phyloP scores from a whole-genome alignment of 2,888 invertebrate genomes.

The Metallyticus violacea region DNA sequence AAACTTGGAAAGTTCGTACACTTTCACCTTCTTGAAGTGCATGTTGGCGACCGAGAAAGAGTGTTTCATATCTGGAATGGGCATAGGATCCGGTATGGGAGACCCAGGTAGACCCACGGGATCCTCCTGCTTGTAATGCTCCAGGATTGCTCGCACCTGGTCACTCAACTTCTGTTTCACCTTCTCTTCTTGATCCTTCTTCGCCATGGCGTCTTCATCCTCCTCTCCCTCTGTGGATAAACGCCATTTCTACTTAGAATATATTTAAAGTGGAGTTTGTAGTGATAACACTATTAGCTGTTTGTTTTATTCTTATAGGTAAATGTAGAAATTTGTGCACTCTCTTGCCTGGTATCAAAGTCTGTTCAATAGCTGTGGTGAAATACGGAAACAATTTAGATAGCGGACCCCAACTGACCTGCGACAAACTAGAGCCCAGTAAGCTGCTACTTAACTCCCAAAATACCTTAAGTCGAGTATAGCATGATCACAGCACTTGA shows the following conservation, averaged over 20 bases:
- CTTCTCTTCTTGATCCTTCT: not conserved
- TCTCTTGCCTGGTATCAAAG: too few relatives aligned
- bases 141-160: constrained; percentile 64
- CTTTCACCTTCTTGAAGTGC: constrained; percentile 65
- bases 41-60: constrained; percentile 67
- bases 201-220: not conserved
- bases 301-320: too few relatives aligned
- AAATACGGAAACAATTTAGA: too few relatives aligned
- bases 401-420: too few relatives aligned
- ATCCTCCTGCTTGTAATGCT: constrained; percentile 77
- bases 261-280: not conserved
- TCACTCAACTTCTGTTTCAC: constrained; percentile 63
- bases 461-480: too few relatives aligned
- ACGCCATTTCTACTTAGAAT: not conserved
- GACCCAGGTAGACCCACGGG: constrained; percentile 78
- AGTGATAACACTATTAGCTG: not conserved
- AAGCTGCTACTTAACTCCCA: too few relatives aligned
- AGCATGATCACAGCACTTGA: too few relatives aligned
- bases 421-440: too few relatives aligned
- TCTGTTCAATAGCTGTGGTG: too few relatives aligned
- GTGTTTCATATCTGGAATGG: constrained; percentile 72
- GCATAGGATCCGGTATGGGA: constrained; percentile 76
- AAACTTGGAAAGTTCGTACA: constrained; percentile 77
- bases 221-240: not conserved
- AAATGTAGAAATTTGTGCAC: too few relatives aligned